Conservation (phyloP, 1,140 invertebrate genomes). For the Leptinotarsa undecemlineata region DNA sequence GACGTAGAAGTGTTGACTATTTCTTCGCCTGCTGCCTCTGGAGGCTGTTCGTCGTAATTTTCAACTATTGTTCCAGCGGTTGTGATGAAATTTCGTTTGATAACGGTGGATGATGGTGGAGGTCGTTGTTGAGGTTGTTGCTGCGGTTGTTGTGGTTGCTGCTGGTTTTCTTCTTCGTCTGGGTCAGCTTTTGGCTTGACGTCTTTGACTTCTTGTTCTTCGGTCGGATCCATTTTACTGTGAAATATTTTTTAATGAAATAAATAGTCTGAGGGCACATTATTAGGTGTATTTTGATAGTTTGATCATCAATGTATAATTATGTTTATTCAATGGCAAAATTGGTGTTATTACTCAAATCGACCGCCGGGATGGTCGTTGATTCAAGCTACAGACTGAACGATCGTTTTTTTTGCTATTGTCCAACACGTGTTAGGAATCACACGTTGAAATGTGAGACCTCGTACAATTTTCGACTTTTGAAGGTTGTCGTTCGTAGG, state of each 20-base stretch:
- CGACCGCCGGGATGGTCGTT: too few relatives aligned
- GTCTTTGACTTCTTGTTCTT: conserved; percentile 29
- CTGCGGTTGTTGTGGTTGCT: background rate
- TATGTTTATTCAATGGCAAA: too few relatives aligned
- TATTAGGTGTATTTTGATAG: too few relatives aligned
- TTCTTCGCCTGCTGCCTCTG: conserved; percentile 40
- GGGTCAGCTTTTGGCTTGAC: conserved; percentile 21
- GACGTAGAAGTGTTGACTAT: conserved; percentile 37
- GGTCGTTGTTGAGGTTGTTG: background rate
- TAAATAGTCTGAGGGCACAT: too few relatives aligned
- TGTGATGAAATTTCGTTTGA: conserved; percentile 42
- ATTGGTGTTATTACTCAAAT: too few relatives aligned
- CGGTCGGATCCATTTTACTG: conserved; percentile 35
- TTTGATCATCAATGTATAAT: too few relatives aligned
- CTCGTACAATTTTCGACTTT: too few relatives aligned
- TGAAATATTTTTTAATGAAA: background rate
- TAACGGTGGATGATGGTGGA: conserved; percentile 27
- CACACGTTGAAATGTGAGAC: too few relatives aligned
- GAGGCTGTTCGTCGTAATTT: conserved; percentile 39
- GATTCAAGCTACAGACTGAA: too few relatives aligned
- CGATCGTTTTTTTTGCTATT: too few relatives aligned
- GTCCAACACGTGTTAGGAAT: too few relatives aligned
- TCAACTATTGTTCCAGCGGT: conserved; percentile 42
- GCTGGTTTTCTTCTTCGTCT: background rate
- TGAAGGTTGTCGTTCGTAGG: too few relatives aligned